Conservation (phyloP, 2,113 vertebrate genomes). For the Glareola pratincola region DNA sequence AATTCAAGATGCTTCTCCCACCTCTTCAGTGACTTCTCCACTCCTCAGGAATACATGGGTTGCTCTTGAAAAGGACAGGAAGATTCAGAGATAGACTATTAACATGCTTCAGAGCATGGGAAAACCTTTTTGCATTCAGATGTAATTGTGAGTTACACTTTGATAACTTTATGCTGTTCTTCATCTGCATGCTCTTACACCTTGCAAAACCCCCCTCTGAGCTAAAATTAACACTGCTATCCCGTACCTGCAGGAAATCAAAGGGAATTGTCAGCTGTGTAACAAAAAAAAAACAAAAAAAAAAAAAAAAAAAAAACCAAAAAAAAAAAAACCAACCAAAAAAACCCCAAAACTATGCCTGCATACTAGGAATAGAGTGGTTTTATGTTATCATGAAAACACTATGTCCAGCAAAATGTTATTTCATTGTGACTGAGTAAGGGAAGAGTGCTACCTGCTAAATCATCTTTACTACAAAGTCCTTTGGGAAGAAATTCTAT, state of each 20-base stretch:
- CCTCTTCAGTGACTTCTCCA: background rate
- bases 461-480: background rate
- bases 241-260: background rate
- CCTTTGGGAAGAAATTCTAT: background rate
- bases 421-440: background rate
- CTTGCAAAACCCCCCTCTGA: background rate
- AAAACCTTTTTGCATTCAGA: background rate
- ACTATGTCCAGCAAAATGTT: background rate
- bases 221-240: background rate
- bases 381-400: background rate
- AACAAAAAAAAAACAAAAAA: too few relatives aligned
- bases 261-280: background rate
- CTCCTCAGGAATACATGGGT: background rate
- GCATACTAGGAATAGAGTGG: rapidly evolving
- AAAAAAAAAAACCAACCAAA: too few relatives aligned
- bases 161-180: background rate
- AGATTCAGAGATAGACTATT: background rate
- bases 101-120: background rate
- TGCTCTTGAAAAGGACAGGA: background rate
- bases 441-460: background rate
- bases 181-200: background rate
- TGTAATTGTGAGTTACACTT: background rate
- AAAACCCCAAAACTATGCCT: background rate
- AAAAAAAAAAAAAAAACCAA: too few relatives aligned
- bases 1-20: background rate